Evolutionary conservation across 64 coral and sea anemone genomes (phyloP), one percentile per base, ranked within the genome.

Genomic region (Montipora efflorescens): DNA sequence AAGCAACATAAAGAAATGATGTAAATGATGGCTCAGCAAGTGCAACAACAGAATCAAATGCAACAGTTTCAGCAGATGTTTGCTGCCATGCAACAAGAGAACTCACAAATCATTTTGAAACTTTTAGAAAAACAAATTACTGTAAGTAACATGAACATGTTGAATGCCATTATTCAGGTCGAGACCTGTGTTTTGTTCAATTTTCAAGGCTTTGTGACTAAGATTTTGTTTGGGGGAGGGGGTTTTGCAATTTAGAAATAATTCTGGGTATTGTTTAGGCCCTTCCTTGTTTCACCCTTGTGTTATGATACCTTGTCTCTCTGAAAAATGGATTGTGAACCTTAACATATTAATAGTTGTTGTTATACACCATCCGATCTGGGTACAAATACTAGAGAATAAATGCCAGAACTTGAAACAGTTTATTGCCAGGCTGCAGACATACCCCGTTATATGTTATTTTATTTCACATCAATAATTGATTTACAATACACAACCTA

Each of bases 31-130:
- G 68, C 3, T 14, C 83, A 86, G 61, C 62, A 86, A 59, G 14
- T 64, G 5, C 52, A 82, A 48, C 83, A 86, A 86, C 64, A 86
- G 62, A 50, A 70, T 48, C 83, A 86, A 70, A 86, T 82, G 52
- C 80, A 82, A 82, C 36, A 48, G 36, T 82, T 82, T 43, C 80
- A 82, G 48, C 80, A 82, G 80, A 82, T 86, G 83, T 70, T 70
- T 70, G 36, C 19, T 71, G 12, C 28, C 8, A 86, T 86, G 83
- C 83, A 86, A 86, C 83, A 86, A 86, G 59, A 86, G 43, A 59
- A 86, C 23, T 46, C 83, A 19, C 83, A 86, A 69, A 46, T 86
- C 7, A 70, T 86, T 51, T 70, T 69, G 61, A 86, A 51, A 8
- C 67, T 87, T 13, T 87, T 87, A 49, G 64, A 87, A 87, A 87